Percentiles rank a stretch among this genome's conserved stretches.
These are phyloP conservation scores for Caenorhabditis afra DNA, from an alignment of 2,888 invertebrate genomes.

Conservation along the genomic window DNA sequence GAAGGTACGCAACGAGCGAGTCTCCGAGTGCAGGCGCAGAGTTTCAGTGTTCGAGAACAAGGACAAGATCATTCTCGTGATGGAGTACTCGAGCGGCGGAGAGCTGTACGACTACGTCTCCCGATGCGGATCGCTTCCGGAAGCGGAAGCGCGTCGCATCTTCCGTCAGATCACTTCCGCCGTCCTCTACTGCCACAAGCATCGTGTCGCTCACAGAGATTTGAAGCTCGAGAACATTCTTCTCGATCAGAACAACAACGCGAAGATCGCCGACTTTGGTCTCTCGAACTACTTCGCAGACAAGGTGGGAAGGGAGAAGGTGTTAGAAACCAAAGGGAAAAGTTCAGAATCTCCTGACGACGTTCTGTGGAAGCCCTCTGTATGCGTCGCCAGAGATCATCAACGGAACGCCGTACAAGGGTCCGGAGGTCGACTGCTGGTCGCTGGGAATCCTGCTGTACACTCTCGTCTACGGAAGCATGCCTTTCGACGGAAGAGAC, in stretches of 20 bases:
- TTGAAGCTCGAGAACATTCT: constrained; percentile 83
- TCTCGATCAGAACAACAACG: constrained; percentile 81
- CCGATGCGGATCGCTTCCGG: constrained; percentile 85
- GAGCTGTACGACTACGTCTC: constrained; percentile 97
- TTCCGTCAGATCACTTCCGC: constrained; percentile 97
- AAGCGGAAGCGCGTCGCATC: constrained; percentile 93
- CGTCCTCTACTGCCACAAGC: constrained; percentile 96
- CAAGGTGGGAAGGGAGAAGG: constrained; percentile 57
- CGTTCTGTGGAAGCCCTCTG: constrained; percentile 83
- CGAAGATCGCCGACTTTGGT: constrained; percentile 96
- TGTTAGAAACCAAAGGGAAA: no score
- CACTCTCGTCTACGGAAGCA: constrained; percentile 97
- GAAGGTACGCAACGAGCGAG: constrained; percentile 87
- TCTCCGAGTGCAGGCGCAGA: not conserved
- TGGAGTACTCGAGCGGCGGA: constrained; percentile 99
- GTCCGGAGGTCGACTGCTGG: constrained; percentile 90
- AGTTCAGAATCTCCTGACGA: constrained; percentile 81
- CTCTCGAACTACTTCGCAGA: constrained; percentile 90
- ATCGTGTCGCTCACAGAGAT: constrained; percentile 83
- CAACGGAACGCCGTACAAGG: constrained; percentile 85
- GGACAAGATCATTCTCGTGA: constrained; percentile 98
- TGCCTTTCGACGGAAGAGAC: constrained; percentile 97
- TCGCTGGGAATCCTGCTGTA: constrained; percentile 96
- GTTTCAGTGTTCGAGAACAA: constrained; percentile 96
- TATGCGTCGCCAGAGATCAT: constrained; percentile 82